Evolutionary conservation across 2,888 invertebrate genomes (phyloP).

Genomic region (Norana najaformis): DNA sequence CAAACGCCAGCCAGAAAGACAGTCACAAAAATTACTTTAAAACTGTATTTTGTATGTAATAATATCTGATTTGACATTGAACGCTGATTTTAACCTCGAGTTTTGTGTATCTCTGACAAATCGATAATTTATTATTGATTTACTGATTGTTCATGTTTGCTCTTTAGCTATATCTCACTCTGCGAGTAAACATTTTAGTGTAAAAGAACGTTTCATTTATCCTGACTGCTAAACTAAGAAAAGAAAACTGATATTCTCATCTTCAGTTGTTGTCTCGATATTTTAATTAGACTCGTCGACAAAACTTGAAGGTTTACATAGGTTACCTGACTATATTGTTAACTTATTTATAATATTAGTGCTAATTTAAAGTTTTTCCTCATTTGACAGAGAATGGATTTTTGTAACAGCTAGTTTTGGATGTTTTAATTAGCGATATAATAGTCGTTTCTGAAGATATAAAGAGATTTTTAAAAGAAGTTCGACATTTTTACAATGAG

Average conservation of each 20-base stretch:
- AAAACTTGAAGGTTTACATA: not conserved
- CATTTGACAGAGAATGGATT: not conserved
- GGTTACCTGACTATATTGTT: not conserved
- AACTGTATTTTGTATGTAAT: not conserved
- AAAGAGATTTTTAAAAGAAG: no score
- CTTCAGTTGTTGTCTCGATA: not conserved
- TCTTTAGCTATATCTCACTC: not conserved
- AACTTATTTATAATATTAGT: not conserved
- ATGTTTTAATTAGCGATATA: not conserved
- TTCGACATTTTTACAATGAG: no score
- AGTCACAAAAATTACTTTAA: not conserved
- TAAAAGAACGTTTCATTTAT: not conserved
- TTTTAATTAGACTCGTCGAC: not conserved
- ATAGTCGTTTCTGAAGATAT: not conserved
- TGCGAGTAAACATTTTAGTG: not conserved
- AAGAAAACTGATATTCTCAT: not conserved
- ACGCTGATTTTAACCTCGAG: no score
- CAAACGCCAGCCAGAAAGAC: no score
- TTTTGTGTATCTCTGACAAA: not conserved
- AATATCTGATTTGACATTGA: not conserved
- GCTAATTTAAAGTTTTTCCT: not conserved
- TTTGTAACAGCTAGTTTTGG: not conserved
- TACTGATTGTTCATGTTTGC: not conserved
- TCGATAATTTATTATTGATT: not conserved
- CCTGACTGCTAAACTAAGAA: not conserved